Conservation (phyloP, 1,140 invertebrate genomes). For the Lepidurus packardi region DNA sequence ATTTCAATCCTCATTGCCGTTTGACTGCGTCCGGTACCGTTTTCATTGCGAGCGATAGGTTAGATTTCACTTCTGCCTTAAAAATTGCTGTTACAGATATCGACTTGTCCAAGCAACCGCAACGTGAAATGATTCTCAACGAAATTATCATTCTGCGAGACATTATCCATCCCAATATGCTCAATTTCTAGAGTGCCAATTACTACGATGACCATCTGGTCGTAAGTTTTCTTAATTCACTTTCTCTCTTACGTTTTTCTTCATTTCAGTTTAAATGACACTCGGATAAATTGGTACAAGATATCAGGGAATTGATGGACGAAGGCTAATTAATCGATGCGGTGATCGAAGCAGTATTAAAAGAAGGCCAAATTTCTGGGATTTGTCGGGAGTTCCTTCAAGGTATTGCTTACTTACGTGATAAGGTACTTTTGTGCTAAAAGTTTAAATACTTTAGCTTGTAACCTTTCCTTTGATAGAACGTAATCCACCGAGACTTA, state of each 20-base stretch:
- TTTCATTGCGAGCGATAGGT: too few relatives aligned
- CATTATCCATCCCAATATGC: too few relatives aligned
- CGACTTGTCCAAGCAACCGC: too few relatives aligned
- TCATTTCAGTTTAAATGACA: neutral
- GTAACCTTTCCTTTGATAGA: constrained; percentile 42
- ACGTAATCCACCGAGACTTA: constrained; percentile 89
- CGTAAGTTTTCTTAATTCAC: constrained; percentile 49
- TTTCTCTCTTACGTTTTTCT: too few relatives aligned
- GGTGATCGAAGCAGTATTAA: constrained; percentile 96
- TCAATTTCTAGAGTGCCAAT: too few relatives aligned
- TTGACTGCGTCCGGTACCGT: too few relatives aligned
- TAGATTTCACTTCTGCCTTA: too few relatives aligned
- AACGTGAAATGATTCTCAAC: too few relatives aligned
- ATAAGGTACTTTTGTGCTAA: constrained; percentile 49
- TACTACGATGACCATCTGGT: constrained; percentile 84
- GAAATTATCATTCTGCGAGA: too few relatives aligned
- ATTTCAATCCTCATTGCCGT: too few relatives aligned
- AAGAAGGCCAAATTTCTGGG: constrained; percentile 92
- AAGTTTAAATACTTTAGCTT: neutral
- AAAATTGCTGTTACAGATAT: too few relatives aligned
- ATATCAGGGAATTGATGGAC: constrained; percentile 79
- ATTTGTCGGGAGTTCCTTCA: constrained; percentile 88
- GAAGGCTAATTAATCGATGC: constrained; percentile 92
- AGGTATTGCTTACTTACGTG: constrained; percentile 86
- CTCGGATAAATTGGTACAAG: constrained; percentile 39